Evolutionary conservation across 2,888 invertebrate species (phyloP).

Genomic region (Drosophila eohydei): DNA sequence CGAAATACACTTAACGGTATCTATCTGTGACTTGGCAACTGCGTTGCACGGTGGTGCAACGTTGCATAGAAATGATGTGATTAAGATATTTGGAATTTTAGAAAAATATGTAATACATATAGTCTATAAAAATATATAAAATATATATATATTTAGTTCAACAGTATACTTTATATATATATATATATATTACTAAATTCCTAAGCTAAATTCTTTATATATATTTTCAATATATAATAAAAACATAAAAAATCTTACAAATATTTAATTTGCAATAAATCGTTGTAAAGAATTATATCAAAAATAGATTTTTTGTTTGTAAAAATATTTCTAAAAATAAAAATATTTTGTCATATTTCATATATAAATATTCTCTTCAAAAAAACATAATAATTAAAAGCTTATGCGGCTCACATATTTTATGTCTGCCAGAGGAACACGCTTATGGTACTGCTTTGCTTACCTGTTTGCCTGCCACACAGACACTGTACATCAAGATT

Average conservation of each 20-base stretch:
- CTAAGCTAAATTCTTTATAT: no score
- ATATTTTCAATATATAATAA: no score
- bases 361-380: not conserved
- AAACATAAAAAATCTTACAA: no score
- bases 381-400: not conserved
- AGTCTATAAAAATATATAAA: not conserved
- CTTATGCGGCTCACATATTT: not conserved
- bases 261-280: no score
- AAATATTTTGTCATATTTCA: not conserved
- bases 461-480: not conserved
- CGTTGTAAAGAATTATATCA: no score
- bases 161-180: no score
- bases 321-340: not conserved
- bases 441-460: not conserved
- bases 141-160: no score
- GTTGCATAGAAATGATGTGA: slow-evolving; percentile 1
- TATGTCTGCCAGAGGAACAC: not conserved
- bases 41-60: slow-evolving; percentile 50
- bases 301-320: no score
- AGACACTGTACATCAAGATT: slow-evolving; percentile 12
- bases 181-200: no score
- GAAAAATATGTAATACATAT: not conserved
- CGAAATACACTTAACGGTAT: slow-evolving; percentile 57
- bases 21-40: slow-evolving; percentile 34
- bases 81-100: not conserved